Base-by-base conservation (phyloP, 2,113 vertebrate genomes). In the Furnarius figulus region DNA sequence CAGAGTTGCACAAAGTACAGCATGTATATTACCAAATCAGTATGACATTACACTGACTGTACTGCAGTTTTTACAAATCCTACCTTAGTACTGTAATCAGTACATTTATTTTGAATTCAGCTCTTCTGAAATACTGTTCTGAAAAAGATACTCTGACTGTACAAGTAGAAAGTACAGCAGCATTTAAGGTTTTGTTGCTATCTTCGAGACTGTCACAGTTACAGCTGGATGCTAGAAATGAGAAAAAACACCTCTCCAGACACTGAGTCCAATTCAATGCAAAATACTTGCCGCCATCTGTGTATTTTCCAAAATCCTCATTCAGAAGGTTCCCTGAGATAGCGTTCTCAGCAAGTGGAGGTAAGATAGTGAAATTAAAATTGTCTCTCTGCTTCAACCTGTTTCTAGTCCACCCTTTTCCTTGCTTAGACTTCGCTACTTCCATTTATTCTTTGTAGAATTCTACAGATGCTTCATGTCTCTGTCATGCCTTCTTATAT, bases 71-170 rank as follows among this genome's bases (percentile, higher is more conserved):
- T 85, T 53, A 33, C 31, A 76, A 66, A 79, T 81, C 33, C 47
- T 56, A 74, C 39, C 40, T 71, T 59, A 81, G 63, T 52, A 35
- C 19, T 55, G 25, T 49, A 75, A 82, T 49, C 7, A 4, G n/a
- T 75, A 56, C 28, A 27, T 81, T 94, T 87, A 56, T 85, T 86
- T 85, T 59, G 15, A 81, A 74, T 63, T 65, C 52, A 68, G 30
- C 6, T 59, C 72, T 92, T 89, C 12, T 40, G 39, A 40, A 52
- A 8, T 52, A 35, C 20, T 61, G 27, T 18, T 87, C 58, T 72
- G 35, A 82, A 49, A 4, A 82, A 78, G n/a, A 65, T 85, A 16
- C 21, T 56, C 22, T 72, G 44, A 23, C 53, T 76, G 12, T 31
- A 40, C 14, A 82, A 61, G 12, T 27, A 35, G 82, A 74, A 95